These are phyloP conservation scores for Chrysochloris asiatica DNA, from an alignment of 2,113 vertebrate genomes.

Conservation along the genomic window DNA sequence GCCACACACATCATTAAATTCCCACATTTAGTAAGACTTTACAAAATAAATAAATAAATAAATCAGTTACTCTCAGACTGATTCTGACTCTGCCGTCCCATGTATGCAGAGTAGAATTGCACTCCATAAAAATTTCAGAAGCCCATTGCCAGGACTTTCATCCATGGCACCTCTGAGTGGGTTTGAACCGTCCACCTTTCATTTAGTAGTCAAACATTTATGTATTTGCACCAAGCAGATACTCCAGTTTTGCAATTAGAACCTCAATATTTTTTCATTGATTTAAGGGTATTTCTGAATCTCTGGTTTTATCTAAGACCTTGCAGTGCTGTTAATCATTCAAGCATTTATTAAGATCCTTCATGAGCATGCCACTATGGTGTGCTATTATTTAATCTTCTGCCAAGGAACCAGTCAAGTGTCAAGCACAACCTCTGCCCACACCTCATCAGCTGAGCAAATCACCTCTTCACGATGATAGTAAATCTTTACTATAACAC, in stretches of 20 bases:
- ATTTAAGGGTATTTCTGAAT: neutral
- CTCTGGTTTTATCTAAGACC: neutral
- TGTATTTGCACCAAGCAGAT: neutral
- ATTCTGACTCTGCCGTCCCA: neutral
- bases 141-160: neutral
- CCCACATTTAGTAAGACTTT: neutral
- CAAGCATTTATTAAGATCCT: neutral
- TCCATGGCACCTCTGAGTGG: neutral
- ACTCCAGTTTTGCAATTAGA: neutral
- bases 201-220: neutral
- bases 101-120: neutral
- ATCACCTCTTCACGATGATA: neutral
- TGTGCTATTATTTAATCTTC: neutral
- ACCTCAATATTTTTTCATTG: neutral
- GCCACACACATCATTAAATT: too few species aligned
- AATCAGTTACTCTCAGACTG: neutral
- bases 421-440: slow-evolving; percentile 22
- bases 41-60: neutral
- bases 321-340: neutral
- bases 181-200: neutral
- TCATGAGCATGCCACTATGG: neutral
- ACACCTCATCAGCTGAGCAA: neutral
- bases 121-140: neutral
- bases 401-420: neutral
- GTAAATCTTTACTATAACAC: neutral